Conservation (phyloP, 2,113 vertebrate genomes). For the Thalassoma bifasciatum region DNA sequence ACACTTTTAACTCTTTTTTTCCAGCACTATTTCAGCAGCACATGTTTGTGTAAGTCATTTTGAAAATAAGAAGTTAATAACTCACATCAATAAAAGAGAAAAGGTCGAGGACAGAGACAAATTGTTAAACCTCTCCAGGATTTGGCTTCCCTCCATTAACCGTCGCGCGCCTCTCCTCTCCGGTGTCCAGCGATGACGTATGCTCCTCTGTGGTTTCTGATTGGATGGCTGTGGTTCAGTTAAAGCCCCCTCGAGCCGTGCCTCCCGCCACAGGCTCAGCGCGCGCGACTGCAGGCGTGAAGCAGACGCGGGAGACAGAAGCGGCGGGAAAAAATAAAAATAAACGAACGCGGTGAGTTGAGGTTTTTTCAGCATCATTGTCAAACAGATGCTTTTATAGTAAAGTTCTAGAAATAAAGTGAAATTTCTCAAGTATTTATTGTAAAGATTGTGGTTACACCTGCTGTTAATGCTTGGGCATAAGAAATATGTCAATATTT, state of each 20-base stretch:
- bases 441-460: too few relatives aligned
- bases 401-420: too few relatives aligned
- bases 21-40: too few relatives aligned
- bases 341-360: constrained; percentile 25
- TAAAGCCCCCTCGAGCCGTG: not conserved
- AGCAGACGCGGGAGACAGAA: constrained; percentile 36
- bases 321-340: constrained; percentile 35
- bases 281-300: constrained; percentile 10
- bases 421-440: too few relatives aligned
- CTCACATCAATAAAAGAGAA: too few relatives aligned
- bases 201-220: not conserved
- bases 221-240: not conserved
- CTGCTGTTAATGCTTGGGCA: too few relatives aligned
- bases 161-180: not conserved
- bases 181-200: not conserved
- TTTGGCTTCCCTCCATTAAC: constrained; percentile 10
- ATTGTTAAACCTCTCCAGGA: not conserved
- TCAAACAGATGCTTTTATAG: too few relatives aligned
- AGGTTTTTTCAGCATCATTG: not conserved
- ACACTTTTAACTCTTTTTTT: too few relatives aligned
- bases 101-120: not conserved
- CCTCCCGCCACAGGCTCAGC: not conserved
- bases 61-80: too few relatives aligned
- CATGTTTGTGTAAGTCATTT: too few relatives aligned
- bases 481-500: too few relatives aligned